phyloP scores from a whole-genome alignment of 92 coral and sea anemone species.

The Plumapathes pennacea region DNA sequence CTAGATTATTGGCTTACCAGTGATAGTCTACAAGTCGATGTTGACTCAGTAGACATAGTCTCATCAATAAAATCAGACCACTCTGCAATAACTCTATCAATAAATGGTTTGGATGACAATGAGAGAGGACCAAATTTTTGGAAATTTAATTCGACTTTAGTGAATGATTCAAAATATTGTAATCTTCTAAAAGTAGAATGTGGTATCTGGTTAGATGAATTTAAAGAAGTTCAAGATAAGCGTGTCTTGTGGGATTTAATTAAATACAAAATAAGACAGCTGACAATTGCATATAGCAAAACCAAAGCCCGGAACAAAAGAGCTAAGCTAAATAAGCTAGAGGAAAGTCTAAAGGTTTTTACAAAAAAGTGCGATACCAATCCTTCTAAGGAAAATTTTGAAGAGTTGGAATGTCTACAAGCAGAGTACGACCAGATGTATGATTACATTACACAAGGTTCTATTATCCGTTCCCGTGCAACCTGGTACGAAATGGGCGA shows the following conservation, averaged over 20 bases:
- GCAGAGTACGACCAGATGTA: conserved; percentile 17
- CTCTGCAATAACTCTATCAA: conserved; percentile 5
- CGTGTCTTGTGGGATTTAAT: conserved; percentile 18
- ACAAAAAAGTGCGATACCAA: conserved; percentile 3
- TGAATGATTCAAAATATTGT: background rate
- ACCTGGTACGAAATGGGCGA: conserved; percentile 14
- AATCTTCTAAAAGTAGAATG: background rate
- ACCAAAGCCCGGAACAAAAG: background rate
- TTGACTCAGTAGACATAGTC: background rate
- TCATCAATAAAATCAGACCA: conserved; percentile 17
- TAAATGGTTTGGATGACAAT: conserved; percentile 10
- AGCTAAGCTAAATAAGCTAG: background rate
- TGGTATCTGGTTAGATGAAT: background rate
- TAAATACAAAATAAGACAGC: conserved; percentile 1
- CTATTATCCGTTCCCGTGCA: conserved; percentile 17
- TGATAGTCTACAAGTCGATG: conserved; percentile 14
- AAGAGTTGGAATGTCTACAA: conserved; percentile 14
- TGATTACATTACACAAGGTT: conserved; percentile 14
- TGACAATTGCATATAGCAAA: too few species aligned
- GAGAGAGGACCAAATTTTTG: background rate
- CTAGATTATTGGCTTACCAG: conserved; percentile 37
- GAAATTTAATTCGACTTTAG: conserved; percentile 1
- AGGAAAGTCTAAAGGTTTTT: too few species aligned
- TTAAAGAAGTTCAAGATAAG: conserved; percentile 4
- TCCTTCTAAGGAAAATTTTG: conserved; percentile 15